These are phyloP conservation scores for Sarcophaga bullata DNA, from an alignment of 1,140 invertebrate species.

Conservation along the genomic window DNA sequence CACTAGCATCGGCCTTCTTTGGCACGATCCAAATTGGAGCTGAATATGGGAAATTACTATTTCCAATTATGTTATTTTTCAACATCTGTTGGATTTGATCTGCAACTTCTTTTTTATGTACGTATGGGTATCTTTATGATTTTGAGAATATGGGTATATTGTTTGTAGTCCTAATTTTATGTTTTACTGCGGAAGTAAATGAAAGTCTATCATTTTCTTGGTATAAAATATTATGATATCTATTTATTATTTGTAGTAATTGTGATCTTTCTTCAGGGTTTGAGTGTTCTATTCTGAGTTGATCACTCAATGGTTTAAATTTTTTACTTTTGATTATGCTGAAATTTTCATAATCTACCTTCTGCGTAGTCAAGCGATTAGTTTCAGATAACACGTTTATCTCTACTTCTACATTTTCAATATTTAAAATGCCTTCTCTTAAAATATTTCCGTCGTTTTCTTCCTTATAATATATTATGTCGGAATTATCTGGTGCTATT, in stretches of 20 bases:
- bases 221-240: slow-evolving; percentile 31
- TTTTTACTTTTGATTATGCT: slow-evolving; percentile 17
- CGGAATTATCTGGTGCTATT: neutral
- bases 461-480: neutral
- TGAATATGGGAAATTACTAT: too few relatives aligned
- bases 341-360: slow-evolving; percentile 34
- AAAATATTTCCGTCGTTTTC: neutral
- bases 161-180: slow-evolving; percentile 2
- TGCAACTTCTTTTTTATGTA: slow-evolving; percentile 22
- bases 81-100: slow-evolving; percentile 31
- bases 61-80: slow-evolving; percentile 22
- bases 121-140: slow-evolving; percentile 20
- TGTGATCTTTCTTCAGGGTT: slow-evolving; percentile 30
- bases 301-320: slow-evolving; percentile 28
- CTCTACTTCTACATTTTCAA: neutral
- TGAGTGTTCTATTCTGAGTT: slow-evolving; percentile 24
- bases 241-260: slow-evolving; percentile 11
- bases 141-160: slow-evolving; percentile 12
- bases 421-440: neutral
- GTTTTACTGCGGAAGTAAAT: too few relatives aligned
- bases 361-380: slow-evolving; percentile 7
- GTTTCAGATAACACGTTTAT: neutral
- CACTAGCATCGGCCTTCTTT: slow-evolving; percentile 60
- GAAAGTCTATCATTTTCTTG: slow-evolving; percentile 31
- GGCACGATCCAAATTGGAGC: slow-evolving; percentile 61